Evolutionary conservation across 2,797 vertebrate species (phyloP), one percentile per base, ranked within the genome.

Genomic region (Myotis vivesi): DNA sequence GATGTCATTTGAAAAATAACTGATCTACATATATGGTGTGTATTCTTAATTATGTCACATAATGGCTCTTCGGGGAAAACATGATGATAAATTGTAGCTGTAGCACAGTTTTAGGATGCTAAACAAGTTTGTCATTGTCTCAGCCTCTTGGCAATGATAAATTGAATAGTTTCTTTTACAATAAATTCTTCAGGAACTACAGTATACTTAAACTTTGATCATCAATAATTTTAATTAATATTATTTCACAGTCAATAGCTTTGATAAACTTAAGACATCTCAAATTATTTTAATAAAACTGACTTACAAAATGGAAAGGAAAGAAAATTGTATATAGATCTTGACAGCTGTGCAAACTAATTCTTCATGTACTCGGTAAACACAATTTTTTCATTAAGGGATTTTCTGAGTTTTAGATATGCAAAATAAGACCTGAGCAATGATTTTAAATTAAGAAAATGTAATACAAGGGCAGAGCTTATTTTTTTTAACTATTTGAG

Each of bases 221-320:
- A 94, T 94, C 87, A 93, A 92, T 92, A 66, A 91, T 90, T 94
- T 93, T 94, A 95, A 97, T 97, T 95, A 97, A 95, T 95, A 94
- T 80, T 80, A 94, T 93, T 93, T 85, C 51, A 90, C 44, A 95
- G 81, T 82, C 95, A 93, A 96, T 83, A 94, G 53, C 23, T 80
- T 96, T 92, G 85, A 93, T 92, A 95, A 96, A 92, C 90, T 80
- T 90, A 91, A 94, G 64, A 95, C 71, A 92, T 86, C 85, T 93
- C 92, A 95, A 92, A 87, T 53, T 68, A 15, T 88, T 95, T 95
- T 95, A 95, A 96, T 95, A 96, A 93, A 92, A 97, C 3, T 94
- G 79, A 86, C 87, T 94, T 82, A 41, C 44, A 94, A 95, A 95
- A 86, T 20, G 76, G 84, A 87, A 96, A 92, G 71, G 72, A 89